Evolutionary conservation across 2,888 invertebrate species (phyloP), one percentile per base, ranked within the genome.

Genomic region (Lepidochrysops patricia): DNA sequence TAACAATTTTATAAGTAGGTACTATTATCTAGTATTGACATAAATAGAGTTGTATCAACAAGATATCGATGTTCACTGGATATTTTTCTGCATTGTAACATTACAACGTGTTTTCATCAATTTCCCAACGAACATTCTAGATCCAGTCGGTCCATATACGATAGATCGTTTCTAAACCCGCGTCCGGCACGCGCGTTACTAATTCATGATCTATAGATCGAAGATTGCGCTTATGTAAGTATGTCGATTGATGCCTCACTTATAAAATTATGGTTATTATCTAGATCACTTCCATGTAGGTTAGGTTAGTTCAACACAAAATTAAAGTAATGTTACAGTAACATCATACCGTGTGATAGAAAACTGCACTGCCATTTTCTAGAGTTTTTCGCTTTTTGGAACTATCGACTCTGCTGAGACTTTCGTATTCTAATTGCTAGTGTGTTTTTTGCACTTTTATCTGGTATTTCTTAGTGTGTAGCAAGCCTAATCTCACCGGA

Each of bases 191-290:
- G 76, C 75, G 78, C 78, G 70, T 72, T 65, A 50, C 73, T 68
- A 77, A 79, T 79, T 71, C 70, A 48, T 76, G 73, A 78, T 79
- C 72, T 75, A 73, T 72, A 73, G 69, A 75, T 75, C 72, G 56
- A 61, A 64, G 61, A 69, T 67, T 63, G 68, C 69, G 62, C 64
- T 69, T 66, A 70, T 70, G 66, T 62, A 60, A 60, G 15, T 54
- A 52, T 54, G 60, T 52, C 57, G 52, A 35, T 48, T 12, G 25
- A n/a, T 26, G 50, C 12, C n/a, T 43, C 12, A 43, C 19, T 9
- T 43, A 43, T 43, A 19, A 43, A 43, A 19, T 43, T 43, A 19
- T 43, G 43, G 43, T 19, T 4, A 5, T 23, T 19, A 43, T 23
- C 43, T 43, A 19, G 43, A 43, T 43, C 19, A 12, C 19, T 43